phyloP scores from a whole-genome alignment of 64 coral and sea anemone species.

The Orbicella faveolata region DNA sequence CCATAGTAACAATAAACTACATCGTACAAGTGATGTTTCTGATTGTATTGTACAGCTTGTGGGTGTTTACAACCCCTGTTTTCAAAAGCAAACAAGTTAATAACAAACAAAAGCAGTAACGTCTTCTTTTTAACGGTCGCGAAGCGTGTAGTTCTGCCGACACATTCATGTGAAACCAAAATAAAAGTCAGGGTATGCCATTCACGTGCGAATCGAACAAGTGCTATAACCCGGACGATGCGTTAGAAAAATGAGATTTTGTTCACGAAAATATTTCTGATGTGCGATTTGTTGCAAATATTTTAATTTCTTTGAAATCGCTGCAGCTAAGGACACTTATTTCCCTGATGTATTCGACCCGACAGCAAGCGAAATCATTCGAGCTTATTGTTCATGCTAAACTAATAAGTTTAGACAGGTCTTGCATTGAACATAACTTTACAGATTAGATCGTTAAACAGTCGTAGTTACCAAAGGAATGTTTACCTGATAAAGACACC shows the following conservation, averaged over 20 bases:
- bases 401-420: too few relatives aligned
- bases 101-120: not conserved
- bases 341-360: not conserved
- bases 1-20: constrained; percentile 29
- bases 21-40: not conserved
- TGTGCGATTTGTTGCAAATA: not conserved
- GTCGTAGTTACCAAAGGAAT: not conserved
- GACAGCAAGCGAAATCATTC: not conserved
- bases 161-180: too few relatives aligned
- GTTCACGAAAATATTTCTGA: not conserved
- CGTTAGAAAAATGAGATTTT: not conserved
- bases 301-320: not conserved
- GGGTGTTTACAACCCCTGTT: not conserved
- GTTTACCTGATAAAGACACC: constrained; percentile 33
- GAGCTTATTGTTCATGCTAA: not conserved
- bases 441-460: not conserved
- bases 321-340: not conserved
- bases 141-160: not conserved
- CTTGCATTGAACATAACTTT: not conserved
- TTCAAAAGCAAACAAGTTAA: not conserved
- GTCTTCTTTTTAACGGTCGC: not conserved
- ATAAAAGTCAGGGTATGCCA: not conserved
- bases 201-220: not conserved
- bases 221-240: not conserved
- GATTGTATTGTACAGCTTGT: not conserved